A percentile compares a stretch with the other conserved stretches of the same genome.
Conservation (phyloP, 2,113 vertebrate species). For the Cryptomyrus ogoouensis region DNA sequence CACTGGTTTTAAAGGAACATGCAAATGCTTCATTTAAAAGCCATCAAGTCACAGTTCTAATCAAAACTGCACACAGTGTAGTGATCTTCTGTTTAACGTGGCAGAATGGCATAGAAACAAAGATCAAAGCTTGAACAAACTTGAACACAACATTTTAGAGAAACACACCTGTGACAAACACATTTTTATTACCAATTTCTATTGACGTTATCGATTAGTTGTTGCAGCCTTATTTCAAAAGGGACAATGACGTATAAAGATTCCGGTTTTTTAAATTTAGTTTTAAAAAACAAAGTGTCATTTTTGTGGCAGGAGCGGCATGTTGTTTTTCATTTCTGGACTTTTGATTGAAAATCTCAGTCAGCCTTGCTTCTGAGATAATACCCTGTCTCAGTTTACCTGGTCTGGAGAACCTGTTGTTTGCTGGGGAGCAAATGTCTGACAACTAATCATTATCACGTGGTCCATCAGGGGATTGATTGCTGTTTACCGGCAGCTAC, state of each 20-base stretch:
- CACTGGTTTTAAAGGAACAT: background rate
- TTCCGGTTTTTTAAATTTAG: background rate
- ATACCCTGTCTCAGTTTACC: background rate
- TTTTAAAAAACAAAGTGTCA: too few relatives aligned
- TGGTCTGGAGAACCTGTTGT: background rate
- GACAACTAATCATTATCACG: background rate
- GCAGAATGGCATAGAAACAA: background rate
- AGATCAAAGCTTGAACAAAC: background rate
- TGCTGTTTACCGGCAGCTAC: background rate
- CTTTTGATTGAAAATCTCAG: background rate
- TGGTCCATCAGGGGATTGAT: background rate
- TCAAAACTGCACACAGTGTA: background rate
- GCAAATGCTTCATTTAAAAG: background rate
- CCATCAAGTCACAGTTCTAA: background rate
- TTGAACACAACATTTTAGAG: background rate
- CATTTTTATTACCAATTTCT: background rate
- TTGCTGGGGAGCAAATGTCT: background rate
- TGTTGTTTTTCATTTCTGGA: background rate
- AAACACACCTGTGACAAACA: background rate
- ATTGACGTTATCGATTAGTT: background rate
- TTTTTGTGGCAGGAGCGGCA: background rate
- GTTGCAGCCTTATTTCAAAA: background rate
- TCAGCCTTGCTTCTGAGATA: background rate
- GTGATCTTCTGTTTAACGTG: background rate
- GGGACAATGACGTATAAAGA: background rate